Evolutionary conservation across 2,797 vertebrate species (phyloP).

Genomic region (Xenentodon cancila): DNA sequence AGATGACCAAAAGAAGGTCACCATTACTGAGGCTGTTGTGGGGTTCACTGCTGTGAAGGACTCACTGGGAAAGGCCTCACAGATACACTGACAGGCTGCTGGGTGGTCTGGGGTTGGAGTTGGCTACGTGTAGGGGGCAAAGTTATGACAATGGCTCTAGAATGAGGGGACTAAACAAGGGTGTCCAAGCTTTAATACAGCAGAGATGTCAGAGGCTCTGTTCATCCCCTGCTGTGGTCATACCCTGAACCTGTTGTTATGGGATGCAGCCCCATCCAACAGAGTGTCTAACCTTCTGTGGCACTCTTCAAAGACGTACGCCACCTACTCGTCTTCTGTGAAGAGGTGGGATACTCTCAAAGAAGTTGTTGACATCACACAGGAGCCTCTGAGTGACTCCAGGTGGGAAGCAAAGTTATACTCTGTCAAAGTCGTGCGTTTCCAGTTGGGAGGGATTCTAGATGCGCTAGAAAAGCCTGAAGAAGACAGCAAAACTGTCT

Average conservation of each 20-base stretch:
- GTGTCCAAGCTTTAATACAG: conserved; percentile 13
- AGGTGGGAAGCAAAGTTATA: conserved; percentile 8
- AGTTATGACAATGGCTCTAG: conserved; percentile 19
- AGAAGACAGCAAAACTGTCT: conserved; percentile 1
- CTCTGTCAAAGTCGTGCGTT: conserved; percentile 4
- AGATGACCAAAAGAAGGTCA: too few relatives aligned
- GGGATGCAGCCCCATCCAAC: too few relatives aligned
- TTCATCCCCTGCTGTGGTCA: conserved; percentile 11
- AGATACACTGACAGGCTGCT: neutral
- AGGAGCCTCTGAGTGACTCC: conserved; percentile 8
- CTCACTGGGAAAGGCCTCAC: conserved; percentile 2
- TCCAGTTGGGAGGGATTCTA: neutral
- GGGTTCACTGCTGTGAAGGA: conserved; percentile 14
- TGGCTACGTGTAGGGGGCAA: conserved; percentile 16
- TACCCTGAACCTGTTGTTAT: conserved; percentile 12
- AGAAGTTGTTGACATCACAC: conserved; percentile 5
- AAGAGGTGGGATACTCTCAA: conserved; percentile 9
- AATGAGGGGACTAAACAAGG: conserved; percentile 10
- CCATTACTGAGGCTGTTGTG: conserved; percentile 8
- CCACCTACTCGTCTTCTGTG: neutral
- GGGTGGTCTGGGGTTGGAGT: too few relatives aligned
- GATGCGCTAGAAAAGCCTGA: conserved; percentile 2
- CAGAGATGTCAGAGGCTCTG: conserved; percentile 11
- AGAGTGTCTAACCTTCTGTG: conserved; percentile 3
- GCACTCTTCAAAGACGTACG: conserved; percentile 6